Conservation (phyloP, 2,888 invertebrate genomes). For the Hypercompe scribonia region DNA sequence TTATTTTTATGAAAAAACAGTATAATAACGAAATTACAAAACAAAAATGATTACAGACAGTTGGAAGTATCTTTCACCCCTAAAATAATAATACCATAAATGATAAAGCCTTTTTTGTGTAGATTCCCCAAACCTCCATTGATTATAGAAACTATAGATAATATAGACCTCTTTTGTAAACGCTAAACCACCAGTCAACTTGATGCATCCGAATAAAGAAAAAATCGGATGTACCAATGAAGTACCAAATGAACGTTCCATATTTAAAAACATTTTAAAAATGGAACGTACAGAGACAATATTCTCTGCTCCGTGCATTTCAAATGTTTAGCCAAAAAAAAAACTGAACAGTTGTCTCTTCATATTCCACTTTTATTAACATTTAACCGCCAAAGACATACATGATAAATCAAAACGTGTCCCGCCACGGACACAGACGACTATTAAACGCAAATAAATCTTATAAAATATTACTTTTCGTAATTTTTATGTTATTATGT, state of each 20-base stretch:
- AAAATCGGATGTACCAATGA: not conserved
- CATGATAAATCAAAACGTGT: too few relatives aligned
- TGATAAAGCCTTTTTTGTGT: not conserved
- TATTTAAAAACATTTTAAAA: not conserved
- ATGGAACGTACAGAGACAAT: not conserved
- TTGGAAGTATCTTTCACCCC: not conserved
- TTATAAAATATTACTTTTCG: too few relatives aligned
- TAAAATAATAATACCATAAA: not conserved
- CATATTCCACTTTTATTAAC: not conserved
- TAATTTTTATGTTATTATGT: too few relatives aligned
- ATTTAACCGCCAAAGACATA: not conserved
- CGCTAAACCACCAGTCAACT: not conserved
- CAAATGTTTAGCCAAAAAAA: not conserved
- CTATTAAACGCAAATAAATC: too few relatives aligned
- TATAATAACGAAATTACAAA: not conserved
- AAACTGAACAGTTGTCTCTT: not conserved
- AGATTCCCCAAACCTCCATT: not conserved
- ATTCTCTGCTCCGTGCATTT: too few relatives aligned
- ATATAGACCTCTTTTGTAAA: not conserved
- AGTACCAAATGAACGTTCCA: not conserved
- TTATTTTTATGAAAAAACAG: not conserved
- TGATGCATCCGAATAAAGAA: not conserved
- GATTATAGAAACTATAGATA: not conserved
- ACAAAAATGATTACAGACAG: not conserved
- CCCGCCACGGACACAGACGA: too few relatives aligned